phyloP scores from a whole-genome alignment of 2,113 vertebrate genomes.

The Diadophis punctatus region DNA sequence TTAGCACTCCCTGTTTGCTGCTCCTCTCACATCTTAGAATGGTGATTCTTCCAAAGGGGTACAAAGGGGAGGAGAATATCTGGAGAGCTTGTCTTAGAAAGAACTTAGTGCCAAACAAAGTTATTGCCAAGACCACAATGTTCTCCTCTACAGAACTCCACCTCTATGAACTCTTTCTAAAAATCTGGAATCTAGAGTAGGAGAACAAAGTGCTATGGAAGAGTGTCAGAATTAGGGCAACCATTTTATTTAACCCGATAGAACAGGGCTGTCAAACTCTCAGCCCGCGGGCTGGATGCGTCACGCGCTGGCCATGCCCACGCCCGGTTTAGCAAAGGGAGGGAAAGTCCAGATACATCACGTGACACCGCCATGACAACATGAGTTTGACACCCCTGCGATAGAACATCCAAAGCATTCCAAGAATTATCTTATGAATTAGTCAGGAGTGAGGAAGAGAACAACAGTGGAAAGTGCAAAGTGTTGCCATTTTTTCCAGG shows the following conservation, averaged over 20 bases:
- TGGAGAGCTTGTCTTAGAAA: not conserved
- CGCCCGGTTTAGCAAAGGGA: too few relatives aligned
- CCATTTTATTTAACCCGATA: conserved; percentile 38
- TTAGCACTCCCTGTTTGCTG: conserved; percentile 32
- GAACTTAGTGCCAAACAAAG: not conserved
- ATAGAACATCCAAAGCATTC: conserved; percentile 50
- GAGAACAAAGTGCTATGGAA: not conserved
- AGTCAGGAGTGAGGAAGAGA: conserved; percentile 63
- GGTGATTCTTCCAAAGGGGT: conserved; percentile 32
- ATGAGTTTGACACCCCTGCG: not conserved
- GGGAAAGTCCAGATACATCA: too few relatives aligned
- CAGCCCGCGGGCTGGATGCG: too few relatives aligned
- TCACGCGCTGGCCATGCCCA: too few relatives aligned
- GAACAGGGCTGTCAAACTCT: not conserved
- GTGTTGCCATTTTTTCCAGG: conserved; percentile 36
- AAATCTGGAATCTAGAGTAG: not conserved
- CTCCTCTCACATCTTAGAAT: conserved; percentile 22
- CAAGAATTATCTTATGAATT: conserved; percentile 34
- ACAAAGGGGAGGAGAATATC: conserved; percentile 23
- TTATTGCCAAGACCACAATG: conserved; percentile 13
- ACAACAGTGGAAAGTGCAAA: conserved; percentile 55
- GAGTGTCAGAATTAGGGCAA: not conserved
- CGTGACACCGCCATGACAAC: too few relatives aligned
- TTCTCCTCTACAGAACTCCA: not conserved
- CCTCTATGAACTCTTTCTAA: not conserved